Evolutionary conservation across 1,140 invertebrate species (phyloP).

Genomic region (Scaptomyza montana): DNA sequence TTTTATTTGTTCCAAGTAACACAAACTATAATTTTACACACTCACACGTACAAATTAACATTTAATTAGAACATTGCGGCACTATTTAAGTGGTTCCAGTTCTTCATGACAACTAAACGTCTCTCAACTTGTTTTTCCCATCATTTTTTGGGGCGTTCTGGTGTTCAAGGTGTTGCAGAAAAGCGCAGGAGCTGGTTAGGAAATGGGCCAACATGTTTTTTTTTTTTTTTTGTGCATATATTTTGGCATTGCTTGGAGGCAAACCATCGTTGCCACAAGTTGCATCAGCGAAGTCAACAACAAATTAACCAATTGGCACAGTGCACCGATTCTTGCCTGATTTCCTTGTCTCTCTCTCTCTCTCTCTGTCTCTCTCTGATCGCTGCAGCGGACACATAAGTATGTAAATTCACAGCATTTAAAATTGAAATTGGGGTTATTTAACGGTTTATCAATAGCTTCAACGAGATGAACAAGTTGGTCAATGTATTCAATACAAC

Average conservation of each 20-base stretch:
- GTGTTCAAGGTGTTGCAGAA: slow-evolving; percentile 7
- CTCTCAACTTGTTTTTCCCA: slow-evolving; percentile 14
- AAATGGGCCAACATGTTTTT: slow-evolving; percentile 42
- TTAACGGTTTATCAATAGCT: slow-evolving; percentile 69
- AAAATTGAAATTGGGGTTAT: slow-evolving; percentile 76
- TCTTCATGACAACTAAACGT: not conserved
- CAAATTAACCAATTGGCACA: slow-evolving; percentile 30
- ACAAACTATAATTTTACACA: slow-evolving; percentile 5
- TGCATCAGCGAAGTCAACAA: slow-evolving; percentile 21
- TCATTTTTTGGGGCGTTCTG: not conserved
- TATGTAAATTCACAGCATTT: slow-evolving; percentile 52
- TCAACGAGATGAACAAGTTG: slow-evolving; percentile 45
- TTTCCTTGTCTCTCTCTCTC: slow-evolving; percentile 9
- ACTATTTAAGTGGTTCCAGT: slow-evolving; percentile 39
- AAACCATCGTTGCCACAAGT: slow-evolving; percentile 14
- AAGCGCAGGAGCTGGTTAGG: slow-evolving; percentile 21
- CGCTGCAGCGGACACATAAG: not conserved
- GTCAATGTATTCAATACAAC: slow-evolving; percentile 28
- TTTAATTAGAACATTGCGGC: slow-evolving; percentile 79
- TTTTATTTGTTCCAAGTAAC: slow-evolving; percentile 55
- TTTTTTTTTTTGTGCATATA: not conserved
- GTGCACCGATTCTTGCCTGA: not conserved
- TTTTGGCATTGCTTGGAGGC: too few relatives aligned
- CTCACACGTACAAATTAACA: slow-evolving; percentile 44
- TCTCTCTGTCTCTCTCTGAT: not conserved